A percentile compares a stretch with the other conserved stretches of the same genome.
Evolutionary conservation across 2,113 vertebrate species (phyloP).

Genomic region (Eidolon helvum): DNA sequence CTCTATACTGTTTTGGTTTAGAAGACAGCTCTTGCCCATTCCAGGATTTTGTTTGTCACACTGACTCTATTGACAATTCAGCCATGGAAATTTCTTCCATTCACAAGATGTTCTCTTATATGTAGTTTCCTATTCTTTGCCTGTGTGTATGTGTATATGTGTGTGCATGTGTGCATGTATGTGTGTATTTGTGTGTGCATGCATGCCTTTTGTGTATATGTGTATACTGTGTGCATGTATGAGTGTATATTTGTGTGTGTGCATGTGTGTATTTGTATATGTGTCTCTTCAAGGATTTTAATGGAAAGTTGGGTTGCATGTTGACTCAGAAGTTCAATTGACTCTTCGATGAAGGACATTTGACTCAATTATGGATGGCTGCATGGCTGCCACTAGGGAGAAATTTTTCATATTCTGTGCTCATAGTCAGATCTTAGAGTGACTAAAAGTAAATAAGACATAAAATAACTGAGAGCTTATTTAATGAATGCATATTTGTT

Average conservation of each 20-base stretch:
- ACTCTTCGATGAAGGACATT: background rate
- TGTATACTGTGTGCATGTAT: background rate
- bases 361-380: background rate
- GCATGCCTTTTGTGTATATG: too few relatives aligned
- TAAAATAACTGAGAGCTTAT: background rate
- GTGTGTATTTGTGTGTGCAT: background rate
- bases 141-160: background rate
- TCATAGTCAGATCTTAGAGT: background rate
- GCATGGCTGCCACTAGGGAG: background rate
- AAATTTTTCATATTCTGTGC: background rate
- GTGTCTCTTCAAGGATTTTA: background rate
- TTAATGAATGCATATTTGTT: background rate
- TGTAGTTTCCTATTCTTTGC: background rate
- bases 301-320: background rate
- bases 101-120: background rate
- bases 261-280: background rate
- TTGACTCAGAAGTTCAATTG: background rate
- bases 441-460: background rate
- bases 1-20: background rate
- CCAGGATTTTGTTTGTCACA: background rate
- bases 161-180: background rate
- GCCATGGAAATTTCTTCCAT: background rate
- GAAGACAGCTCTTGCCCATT: background rate
- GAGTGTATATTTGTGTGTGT: background rate
- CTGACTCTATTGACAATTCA: background rate